These are phyloP conservation scores for Lophura nycthemera DNA, from an alignment of 2,113 vertebrate genomes.

Conservation along the genomic window DNA sequence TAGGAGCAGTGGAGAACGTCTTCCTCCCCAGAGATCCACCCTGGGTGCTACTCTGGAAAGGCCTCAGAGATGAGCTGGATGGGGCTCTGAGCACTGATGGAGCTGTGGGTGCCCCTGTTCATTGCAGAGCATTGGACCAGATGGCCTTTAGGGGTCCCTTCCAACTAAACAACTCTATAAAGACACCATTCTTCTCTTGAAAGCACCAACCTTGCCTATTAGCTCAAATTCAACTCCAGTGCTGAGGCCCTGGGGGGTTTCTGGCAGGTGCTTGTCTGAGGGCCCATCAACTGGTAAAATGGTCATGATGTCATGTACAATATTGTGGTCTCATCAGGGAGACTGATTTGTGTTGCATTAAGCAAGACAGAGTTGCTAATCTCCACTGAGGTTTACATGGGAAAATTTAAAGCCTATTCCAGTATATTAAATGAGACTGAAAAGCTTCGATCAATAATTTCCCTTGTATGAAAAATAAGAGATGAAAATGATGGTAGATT, in stretches of 20 bases:
- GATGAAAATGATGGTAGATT: slow-evolving; percentile 74
- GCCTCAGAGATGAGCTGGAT: neutral
- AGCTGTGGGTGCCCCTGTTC: too few relatives aligned
- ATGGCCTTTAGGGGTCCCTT: too few relatives aligned
- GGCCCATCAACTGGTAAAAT: neutral
- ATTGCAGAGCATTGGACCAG: too few relatives aligned
- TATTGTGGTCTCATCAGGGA: neutral
- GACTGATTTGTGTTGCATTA: slow-evolving; percentile 47
- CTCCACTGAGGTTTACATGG: slow-evolving; percentile 57
- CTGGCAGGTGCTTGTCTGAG: slow-evolving; percentile 3
- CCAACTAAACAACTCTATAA: too few relatives aligned
- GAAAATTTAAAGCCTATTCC: slow-evolving; percentile 69
- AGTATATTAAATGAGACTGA: slow-evolving; percentile 72
- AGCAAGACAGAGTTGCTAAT: slow-evolving; percentile 24
- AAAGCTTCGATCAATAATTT: slow-evolving; percentile 75
- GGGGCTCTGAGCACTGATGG: too few relatives aligned
- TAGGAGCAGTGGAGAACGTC: neutral
- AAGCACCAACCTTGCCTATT: neutral
- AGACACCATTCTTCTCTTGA: neutral
- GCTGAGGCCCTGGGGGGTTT: neutral
- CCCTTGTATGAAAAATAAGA: slow-evolving; percentile 73
- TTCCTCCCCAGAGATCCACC: neutral
- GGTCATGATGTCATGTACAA: neutral
- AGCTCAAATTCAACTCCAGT: neutral
- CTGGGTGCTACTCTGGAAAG: neutral